Evolutionary conservation across 1,140 invertebrate genomes (phyloP).

Genomic region (Lasioglossum baleicum): DNA sequence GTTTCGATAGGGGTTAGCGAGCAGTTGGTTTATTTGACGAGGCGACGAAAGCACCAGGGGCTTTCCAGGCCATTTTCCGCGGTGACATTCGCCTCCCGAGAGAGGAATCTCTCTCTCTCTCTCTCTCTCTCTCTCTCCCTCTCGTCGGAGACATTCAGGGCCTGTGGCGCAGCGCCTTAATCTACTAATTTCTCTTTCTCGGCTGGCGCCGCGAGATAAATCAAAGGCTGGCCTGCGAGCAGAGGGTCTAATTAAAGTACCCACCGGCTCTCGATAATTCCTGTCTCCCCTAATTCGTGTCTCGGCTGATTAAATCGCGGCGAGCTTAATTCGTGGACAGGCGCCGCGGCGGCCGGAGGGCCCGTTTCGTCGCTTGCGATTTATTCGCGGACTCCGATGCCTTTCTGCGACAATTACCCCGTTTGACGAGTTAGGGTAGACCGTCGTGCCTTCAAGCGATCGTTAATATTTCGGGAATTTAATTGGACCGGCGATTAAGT

Average conservation of each 20-base stretch:
- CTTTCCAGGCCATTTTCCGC: slow-evolving; percentile 15
- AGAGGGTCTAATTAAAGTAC: slow-evolving; percentile 52
- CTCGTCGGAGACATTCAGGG: neutral
- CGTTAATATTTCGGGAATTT: too few species aligned
- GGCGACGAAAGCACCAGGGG: neutral
- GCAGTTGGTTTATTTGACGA: slow-evolving; percentile 1
- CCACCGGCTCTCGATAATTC: slow-evolving; percentile 28
- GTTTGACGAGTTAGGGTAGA: too few species aligned
- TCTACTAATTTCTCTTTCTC: slow-evolving; percentile 56
- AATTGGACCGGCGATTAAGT: too few species aligned
- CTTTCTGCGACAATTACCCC: too few species aligned
- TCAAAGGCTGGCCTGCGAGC: neutral
- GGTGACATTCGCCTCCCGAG: neutral
- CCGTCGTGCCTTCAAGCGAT: too few species aligned
- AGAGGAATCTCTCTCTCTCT: slow-evolving; percentile 23
- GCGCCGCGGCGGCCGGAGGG: neutral
- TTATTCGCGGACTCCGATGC: neutral
- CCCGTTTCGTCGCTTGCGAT: neutral
- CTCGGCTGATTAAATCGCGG: slow-evolving; percentile 17
- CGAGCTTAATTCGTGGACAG: neutral
- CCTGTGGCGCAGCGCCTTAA: slow-evolving; percentile 27
- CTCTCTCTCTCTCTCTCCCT: too few species aligned
- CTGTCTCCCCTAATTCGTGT: neutral
- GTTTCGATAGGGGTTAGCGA: neutral
- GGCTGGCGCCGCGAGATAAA: slow-evolving; percentile 11